Base-by-base conservation (phyloP, 2,113 vertebrate species). In the Callochromis pleurospilus region DNA sequence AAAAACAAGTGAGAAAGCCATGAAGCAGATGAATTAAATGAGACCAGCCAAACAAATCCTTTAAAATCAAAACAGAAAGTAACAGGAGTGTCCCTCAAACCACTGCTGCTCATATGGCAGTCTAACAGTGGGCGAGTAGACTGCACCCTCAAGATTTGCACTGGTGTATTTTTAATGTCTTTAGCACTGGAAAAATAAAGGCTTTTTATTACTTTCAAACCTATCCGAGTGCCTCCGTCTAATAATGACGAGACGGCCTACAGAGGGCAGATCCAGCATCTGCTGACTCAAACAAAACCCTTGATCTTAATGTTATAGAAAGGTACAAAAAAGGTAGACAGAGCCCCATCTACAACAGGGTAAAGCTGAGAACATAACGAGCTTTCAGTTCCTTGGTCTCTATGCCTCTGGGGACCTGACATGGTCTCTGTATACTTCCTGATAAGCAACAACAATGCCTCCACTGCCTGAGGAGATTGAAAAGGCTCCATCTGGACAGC, bases 141-240 rank as follows among this genome's bases (percentile, higher is more conserved):
- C 36, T 14, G 2, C 36, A 70, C n/a, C n/a, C 62, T 70, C 1
- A 40, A 40, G 31, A 65, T 36, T 38, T 7, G 33, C 60, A 65
- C 17, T 65, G 60, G 60, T 65, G 60, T 65, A n/a, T 38, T 65
- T 65, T 65, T 65, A 42, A 45, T 26, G 38, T 73, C 65, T 73
- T 73, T 45, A 73, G 13, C 60, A 11, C 17, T n/a, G 31, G 17
- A 1, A 65, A 65, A 65, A 36, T 36, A 62, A 36, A 33, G 56
- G 15, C 1, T 36, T 24, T 70, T 70, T 70, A 26, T 73, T 45
- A 26, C 65, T 73, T 26, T 73, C 38, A 73, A 45, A 45, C 7
- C 3, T 45, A 6, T 24, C 7, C 1, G 0, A 73, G 65, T 73
- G 65, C 36, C 38, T 73, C 38, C 21, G 0, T 45, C 38, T 70